These are phyloP conservation scores for Neoscelio sp. DNA, from an alignment of 2,888 invertebrate species.

Conservation along the genomic window DNA sequence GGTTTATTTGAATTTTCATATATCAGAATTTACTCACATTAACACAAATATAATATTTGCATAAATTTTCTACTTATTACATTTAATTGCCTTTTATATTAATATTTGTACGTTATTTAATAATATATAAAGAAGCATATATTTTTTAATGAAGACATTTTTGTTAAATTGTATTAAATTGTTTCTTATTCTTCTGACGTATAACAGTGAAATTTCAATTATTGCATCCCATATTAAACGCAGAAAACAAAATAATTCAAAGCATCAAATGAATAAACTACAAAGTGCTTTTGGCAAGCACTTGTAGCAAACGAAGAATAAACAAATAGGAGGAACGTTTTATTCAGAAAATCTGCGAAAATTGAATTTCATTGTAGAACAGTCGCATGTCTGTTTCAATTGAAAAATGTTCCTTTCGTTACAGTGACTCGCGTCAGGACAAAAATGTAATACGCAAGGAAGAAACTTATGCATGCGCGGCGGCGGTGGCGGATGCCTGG, in stretches of 20 bases:
- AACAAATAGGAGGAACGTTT: conserved; percentile 24
- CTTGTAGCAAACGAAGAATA: conserved; percentile 11
- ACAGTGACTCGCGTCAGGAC: conserved; percentile 32
- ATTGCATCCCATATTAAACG: neutral
- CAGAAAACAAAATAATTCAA: neutral
- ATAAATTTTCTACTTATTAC: conserved; percentile 3
- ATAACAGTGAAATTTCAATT: too few species aligned
- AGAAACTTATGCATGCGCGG: conserved; percentile 25
- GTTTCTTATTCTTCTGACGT: too few species aligned
- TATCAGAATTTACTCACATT: too few species aligned
- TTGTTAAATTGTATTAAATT: too few species aligned
- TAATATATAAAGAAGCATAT: too few species aligned
- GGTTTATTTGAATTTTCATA: conserved; percentile 27
- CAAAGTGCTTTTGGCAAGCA: neutral
- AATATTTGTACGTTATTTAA: too few species aligned
- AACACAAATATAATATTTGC: conserved; percentile 15
- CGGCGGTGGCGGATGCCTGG: neutral
- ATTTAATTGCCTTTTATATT: too few species aligned
- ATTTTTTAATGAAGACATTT: too few species aligned
- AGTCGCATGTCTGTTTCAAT: conserved; percentile 47
- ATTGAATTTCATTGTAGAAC: conserved; percentile 52
- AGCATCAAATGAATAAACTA: neutral
- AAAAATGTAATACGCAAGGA: conserved; percentile 51
- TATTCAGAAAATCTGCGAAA: conserved; percentile 51
- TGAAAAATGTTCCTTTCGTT: conserved; percentile 48